Conservation (phyloP, 2,797 vertebrate species). For the Lepidocolaptes lacrymiger region DNA sequence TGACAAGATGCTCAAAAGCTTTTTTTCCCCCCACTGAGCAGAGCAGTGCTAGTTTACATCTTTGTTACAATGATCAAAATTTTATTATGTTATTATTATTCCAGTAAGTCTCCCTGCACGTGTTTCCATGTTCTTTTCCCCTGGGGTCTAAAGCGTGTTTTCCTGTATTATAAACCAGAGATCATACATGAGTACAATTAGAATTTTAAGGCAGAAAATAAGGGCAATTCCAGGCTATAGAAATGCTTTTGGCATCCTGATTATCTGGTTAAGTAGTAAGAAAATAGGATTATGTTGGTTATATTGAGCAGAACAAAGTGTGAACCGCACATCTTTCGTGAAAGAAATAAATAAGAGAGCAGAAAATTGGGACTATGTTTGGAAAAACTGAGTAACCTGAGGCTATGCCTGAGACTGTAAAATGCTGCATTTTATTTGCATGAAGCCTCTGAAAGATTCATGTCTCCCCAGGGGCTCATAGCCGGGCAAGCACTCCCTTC, state of each 20-base stretch:
- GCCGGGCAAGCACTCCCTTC: background rate
- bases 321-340: constrained; percentile 23
- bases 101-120: background rate
- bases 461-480: background rate
- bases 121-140: background rate
- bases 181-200: background rate
- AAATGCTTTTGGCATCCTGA: constrained; percentile 31
- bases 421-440: constrained; percentile 44
- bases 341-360: constrained; percentile 17
- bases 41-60: background rate
- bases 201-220: constrained; percentile 25
- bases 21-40: background rate
- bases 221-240: background rate
- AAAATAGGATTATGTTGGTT: constrained; percentile 63
- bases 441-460: constrained; percentile 39
- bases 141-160: background rate
- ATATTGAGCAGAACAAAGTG: constrained; percentile 15
- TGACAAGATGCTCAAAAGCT: background rate
- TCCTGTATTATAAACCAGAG: background rate
- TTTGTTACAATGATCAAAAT: background rate
- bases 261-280: constrained; percentile 52
- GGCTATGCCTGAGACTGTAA: constrained; percentile 11
- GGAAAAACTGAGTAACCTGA: constrained; percentile 46
- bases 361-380: constrained; percentile 57
- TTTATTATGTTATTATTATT: background rate